These are phyloP conservation scores for Pardosa pseudoannulata DNA, from an alignment of 2,888 invertebrate genomes.

Conservation along the genomic window DNA sequence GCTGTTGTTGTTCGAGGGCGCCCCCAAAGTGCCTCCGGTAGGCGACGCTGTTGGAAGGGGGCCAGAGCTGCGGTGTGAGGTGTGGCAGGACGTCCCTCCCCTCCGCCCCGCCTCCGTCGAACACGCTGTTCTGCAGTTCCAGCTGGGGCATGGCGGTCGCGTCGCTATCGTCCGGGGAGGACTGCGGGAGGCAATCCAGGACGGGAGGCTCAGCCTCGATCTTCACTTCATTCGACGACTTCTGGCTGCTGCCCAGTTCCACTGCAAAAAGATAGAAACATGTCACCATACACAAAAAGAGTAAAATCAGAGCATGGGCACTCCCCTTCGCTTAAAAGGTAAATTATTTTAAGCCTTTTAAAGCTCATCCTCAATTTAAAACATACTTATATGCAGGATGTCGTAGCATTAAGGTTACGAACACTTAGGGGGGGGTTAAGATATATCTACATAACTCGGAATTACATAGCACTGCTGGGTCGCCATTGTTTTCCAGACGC, in stretches of 20 bases:
- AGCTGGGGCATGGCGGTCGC: slow-evolving; percentile 57
- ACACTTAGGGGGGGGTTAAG: no score
- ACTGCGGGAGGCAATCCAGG: slow-evolving; percentile 18
- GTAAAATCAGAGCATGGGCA: no score
- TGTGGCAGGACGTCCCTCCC: slow-evolving; percentile 58
- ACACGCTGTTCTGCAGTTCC: slow-evolving; percentile 68
- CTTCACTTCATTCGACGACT: neutral
- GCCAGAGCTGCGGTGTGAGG: slow-evolving; percentile 71
- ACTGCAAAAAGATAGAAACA: no score
- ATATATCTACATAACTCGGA: no score
- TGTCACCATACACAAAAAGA: no score
- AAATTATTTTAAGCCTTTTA: no score
- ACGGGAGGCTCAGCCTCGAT: slow-evolving; percentile 20
- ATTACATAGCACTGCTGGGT: no score
- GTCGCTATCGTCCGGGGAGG: slow-evolving; percentile 38
- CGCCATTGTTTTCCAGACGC: no score
- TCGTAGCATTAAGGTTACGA: no score
- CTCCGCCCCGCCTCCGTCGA: slow-evolving; percentile 68
- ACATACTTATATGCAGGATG: no score
- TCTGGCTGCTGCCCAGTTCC: neutral
- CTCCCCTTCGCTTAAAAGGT: no score
- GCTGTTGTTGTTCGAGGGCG: slow-evolving; percentile 18
- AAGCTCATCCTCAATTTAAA: no score
- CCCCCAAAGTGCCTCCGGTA: slow-evolving; percentile 58
- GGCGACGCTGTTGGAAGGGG: slow-evolving; percentile 63